phyloP scores from a whole-genome alignment of 2,888 invertebrate species.

The Leptogaster cylindrica region DNA sequence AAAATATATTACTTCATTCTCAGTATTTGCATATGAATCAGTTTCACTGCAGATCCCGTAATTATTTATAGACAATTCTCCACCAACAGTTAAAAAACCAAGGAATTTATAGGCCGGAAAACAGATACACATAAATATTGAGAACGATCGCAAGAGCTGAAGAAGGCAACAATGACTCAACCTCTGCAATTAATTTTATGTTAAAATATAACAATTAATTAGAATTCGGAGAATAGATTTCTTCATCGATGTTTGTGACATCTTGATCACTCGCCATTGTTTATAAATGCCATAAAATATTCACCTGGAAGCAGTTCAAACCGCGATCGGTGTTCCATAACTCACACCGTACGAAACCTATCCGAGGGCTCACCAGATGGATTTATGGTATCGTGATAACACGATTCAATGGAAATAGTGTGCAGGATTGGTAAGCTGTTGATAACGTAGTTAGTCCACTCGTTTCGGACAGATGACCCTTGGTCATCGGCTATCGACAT shows the following conservation, averaged over 20 bases:
- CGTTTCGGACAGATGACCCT: no score
- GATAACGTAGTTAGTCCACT: conserved; percentile 16
- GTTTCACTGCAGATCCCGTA: no score
- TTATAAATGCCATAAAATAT: conserved; percentile 14
- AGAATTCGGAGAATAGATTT: conserved; percentile 24
- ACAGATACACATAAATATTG: no score
- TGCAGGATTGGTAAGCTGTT: conserved; percentile 26
- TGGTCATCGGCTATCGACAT: no score
- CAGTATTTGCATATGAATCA: no score
- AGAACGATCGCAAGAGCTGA: no score
- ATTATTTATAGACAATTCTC: no score
- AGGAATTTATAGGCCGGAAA: no score
- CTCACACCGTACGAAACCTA: neutral
- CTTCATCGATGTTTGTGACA: conserved; percentile 26
- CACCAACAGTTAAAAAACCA: no score
- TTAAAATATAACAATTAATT: conserved; percentile 33
- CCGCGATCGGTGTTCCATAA: neutral
- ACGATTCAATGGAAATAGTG: conserved; percentile 25
- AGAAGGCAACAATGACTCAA: no score
- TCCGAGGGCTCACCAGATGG: no score
- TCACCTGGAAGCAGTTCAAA: neutral
- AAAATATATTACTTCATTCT: no score
- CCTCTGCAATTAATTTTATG: conserved; percentile 38
- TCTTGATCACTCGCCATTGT: conserved; percentile 30
- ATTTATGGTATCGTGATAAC: conserved; percentile 28